Base-by-base conservation (phyloP, 2,113 vertebrate genomes). In the Lethenteron camtschaticum region DNA sequence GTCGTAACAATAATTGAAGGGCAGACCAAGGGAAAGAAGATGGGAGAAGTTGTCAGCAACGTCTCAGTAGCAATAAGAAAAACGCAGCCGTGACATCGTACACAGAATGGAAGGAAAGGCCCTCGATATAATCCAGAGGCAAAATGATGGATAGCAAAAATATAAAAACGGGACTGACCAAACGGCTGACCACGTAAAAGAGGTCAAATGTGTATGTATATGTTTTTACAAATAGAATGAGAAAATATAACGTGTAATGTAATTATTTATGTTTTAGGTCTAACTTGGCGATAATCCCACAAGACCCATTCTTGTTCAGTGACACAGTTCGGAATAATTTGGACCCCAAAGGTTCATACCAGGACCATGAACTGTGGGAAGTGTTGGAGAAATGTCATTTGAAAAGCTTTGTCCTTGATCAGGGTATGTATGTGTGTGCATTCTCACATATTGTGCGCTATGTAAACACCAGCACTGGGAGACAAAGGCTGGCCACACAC, bases 271-370 rank as follows among this genome's bases (percentile, higher is more conserved):
- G 14, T 70, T 75, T 81, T 69, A 99, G 94, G 75, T 96, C 90
- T 55, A 83, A 82, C 76, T 75, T 99, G 75, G 89, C 90, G 66
- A 80, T 96, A 66, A 97, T 99, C 70, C 89, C 92, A 1, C 94
- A 99, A 79, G 92, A 99, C 73, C 87, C 92, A 0, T 97, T 99
- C 77, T 74, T 99, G 76, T 96, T 97, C 77, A 94, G 85, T 18
- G 87, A 87, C n/a, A 87, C 84, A 10, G 63, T 97, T 69, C 78
- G 88, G 70, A 87, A 92, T 76, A 99, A 97, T 73, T 79, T 99
- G 77, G 92, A 96, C 71, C 94, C 90, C 2, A 79, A 73, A 63
- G 80, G 82, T 12, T 78, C 69, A 3, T 58, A 81, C 57, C 70
- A 74, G 0, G 94, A 96, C 57, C 60, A 73, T 20, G 78, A 81